Base-by-base conservation (phyloP, 1,140 invertebrate species). In the Drosophila novamexicana region DNA sequence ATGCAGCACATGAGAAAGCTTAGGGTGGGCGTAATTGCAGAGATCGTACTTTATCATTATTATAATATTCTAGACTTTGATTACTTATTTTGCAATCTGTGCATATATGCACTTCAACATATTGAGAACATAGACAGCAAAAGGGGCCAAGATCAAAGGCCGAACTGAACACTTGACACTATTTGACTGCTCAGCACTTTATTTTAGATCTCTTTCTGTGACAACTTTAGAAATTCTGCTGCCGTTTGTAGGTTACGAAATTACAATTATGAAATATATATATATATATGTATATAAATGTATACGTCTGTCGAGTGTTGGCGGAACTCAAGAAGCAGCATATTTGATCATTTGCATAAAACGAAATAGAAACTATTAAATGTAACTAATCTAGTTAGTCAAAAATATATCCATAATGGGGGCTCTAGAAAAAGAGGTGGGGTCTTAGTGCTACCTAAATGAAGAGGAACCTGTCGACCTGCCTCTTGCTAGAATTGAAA, bases 121-220 rank as follows among this genome's bases (percentile, higher is more conserved):
- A 61, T 73, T 45, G 64, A 73, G 16, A 32, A 66, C 45, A 67
- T 67, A 67, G 63, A 54, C 14, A 42, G 56, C 64, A 74, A 74
- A 22, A 50, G 58, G 71, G 71, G 66, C 49, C 71, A 74, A 68
- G 71, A 57, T 61, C 57, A 50, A 68, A 49, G 36, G 49, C 50
- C 44, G 44, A 18, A 10, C n/a, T 47, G 12, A 50, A 42, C 37
- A 42, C n/a, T 65, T 22, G 12, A 59, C 7, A 62, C 39, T 62
- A 37, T 54, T 54, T 45, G 34, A 6, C 18, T 39, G 42, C 57
- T 57, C 52, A 57, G 59, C 61, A 36, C 34, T 49, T 56, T 64
- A 2, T 16, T 14, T 32, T 40, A 10, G 36, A 54, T 70, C 52
- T 22, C 34, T 45, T 44, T 32, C 3, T 4, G 42, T 49, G 58